phyloP scores from a whole-genome alignment of 2,113 vertebrate genomes.

The Apteryx owenii region DNA sequence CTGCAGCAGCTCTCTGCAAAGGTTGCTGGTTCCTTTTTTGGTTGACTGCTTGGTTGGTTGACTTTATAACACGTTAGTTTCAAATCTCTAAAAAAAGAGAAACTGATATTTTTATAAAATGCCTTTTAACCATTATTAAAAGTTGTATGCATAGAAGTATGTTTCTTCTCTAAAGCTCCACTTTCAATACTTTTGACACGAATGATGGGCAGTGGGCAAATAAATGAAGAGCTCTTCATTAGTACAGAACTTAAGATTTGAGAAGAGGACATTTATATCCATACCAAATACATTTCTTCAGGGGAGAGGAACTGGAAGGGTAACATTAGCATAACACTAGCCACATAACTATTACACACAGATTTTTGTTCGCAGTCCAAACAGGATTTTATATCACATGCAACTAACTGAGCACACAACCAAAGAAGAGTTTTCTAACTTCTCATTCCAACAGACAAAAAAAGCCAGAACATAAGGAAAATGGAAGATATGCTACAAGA shows the following conservation, averaged over 20 bases:
- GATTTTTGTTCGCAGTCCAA: not conserved
- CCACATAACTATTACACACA: not conserved
- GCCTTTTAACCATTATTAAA: not conserved
- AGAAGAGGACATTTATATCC: not conserved
- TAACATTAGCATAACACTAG: not conserved
- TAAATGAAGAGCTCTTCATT: not conserved
- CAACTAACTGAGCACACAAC: not conserved
- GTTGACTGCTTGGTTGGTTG: not conserved
- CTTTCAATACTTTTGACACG: not conserved
- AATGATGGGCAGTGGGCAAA: not conserved
- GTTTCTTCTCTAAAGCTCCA: not conserved
- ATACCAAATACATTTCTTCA: not conserved
- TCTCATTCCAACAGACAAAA: not conserved
- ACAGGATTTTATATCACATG: not conserved
- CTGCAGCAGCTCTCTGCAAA: constrained; percentile 25
- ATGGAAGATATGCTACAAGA: not conserved
- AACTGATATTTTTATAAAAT: not conserved
- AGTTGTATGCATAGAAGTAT: not conserved
- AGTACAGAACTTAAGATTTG: not conserved
- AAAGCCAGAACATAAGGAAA: not conserved
- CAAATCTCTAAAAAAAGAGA: constrained; percentile 46
- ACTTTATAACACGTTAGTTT: constrained; percentile 23
- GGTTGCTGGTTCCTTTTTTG: constrained; percentile 25
- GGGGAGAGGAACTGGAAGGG: not conserved
- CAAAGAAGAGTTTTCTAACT: not conserved